Base-by-base conservation (phyloP, 2,888 invertebrate genomes). In the Arctia plantaginis region DNA sequence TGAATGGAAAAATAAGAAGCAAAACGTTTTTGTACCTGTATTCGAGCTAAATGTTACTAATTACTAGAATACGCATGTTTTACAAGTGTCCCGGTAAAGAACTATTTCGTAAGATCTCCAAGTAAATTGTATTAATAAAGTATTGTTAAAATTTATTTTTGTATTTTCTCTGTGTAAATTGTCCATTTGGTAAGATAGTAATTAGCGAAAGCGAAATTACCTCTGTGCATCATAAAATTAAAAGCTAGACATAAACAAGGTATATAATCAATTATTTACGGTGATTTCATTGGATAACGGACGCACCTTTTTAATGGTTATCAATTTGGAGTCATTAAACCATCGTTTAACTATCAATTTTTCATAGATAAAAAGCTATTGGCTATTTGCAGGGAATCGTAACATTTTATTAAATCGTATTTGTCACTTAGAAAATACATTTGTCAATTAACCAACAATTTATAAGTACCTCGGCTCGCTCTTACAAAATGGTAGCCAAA, bases 181-280 rank as follows among this genome's bases (percentile, higher is more conserved):
- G 27, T 27, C 15, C 15, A 59, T 76, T 82, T 80, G 74, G 18
- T 70, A 72, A 75, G 66, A 73, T 80, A 80, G 78, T 80, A 69
- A 77, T 65, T 76, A 80, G 79, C 79, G 69, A 69, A 75, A 62
- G 62, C 68, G 81, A 77, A 82, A 82, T 82, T 82, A 79, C 73
- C 79, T 81, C 79, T 74, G 81, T 82, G 82, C 81, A 82, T 82
- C 81, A 81, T 82, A 82, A 82, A 79, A 69, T 73, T 78, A 77
- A 71, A 67, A 74, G 77, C 55, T 70, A 62, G 62, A 30, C 18
- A 27, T 62, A 62, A 62, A 62, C 27, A 62, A 77, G 80, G 73
- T 69, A 77, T 80, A 79, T 79, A 80, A 82, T 77, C 80, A 79
- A 76, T 80, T 74, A 69, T 74, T 82, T 77, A 82, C 79, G 80